These are phyloP conservation scores for Athalia circularis DNA, from an alignment of 2,888 invertebrate genomes.

Conservation along the genomic window DNA sequence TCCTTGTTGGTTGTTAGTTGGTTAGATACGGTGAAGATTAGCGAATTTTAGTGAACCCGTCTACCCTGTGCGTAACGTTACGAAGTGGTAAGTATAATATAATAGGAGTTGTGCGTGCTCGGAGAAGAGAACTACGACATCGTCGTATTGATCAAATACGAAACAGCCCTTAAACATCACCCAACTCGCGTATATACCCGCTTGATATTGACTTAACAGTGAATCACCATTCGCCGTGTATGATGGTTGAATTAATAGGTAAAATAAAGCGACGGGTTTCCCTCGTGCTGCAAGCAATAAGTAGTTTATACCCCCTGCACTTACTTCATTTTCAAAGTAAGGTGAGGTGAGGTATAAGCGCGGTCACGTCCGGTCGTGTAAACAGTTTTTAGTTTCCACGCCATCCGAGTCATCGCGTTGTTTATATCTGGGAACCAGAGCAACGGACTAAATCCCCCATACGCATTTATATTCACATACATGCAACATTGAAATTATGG, in stretches of 20 bases:
- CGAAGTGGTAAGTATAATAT: not conserved
- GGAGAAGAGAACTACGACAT: constrained; percentile 1
- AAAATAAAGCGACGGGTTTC: not conserved
- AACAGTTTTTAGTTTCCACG: constrained; percentile 10
- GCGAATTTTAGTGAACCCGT: constrained; percentile 4
- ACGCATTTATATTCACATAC: too few relatives aligned
- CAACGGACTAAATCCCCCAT: not conserved
- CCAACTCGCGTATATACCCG: constrained; percentile 53
- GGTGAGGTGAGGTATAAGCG: too few relatives aligned
- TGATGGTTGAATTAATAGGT: not conserved
- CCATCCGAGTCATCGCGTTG: not conserved
- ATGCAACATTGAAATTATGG: too few relatives aligned
- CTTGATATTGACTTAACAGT: constrained; percentile 65
- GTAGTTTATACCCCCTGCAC: not conserved
- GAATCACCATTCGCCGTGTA: constrained; percentile 58
- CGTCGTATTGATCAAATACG: constrained; percentile 62
- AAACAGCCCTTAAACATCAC: constrained; percentile 52
- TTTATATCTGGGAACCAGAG: constrained; percentile 27
- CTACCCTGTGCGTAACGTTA: not conserved
- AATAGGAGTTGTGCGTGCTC: not conserved
- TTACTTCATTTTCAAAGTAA: too few relatives aligned
- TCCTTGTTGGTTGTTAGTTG: constrained; percentile 4
- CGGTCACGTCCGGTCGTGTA: constrained; percentile 13
- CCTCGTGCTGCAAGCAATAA: not conserved
- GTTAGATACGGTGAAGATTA: constrained; percentile 18